Conservation (phyloP, 2,797 vertebrate genomes). For the Staurois parvus region DNA sequence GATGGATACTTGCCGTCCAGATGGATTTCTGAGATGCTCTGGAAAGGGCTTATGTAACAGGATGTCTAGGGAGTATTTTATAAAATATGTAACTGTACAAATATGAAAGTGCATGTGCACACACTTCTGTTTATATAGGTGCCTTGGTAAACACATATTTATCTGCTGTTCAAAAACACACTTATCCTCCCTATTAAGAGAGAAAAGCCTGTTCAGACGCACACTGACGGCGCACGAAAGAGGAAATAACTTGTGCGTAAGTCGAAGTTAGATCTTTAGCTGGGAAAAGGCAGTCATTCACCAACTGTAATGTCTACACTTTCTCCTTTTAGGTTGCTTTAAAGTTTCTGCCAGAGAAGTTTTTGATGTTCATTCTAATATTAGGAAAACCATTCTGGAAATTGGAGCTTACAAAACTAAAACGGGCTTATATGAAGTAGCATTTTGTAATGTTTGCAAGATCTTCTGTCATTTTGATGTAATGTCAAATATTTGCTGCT, state of each 20-base stretch:
- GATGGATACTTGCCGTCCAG: conserved; percentile 65
- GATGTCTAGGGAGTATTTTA: conserved; percentile 63
- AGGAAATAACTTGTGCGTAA: not conserved
- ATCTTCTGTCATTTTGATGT: not conserved
- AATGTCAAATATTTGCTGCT: conserved; percentile 10
- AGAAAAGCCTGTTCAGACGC: conserved; percentile 11
- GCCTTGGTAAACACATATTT: conserved; percentile 45
- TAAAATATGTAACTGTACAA: conserved; percentile 27
- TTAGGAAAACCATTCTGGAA: conserved; percentile 11
- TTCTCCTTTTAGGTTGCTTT: not conserved
- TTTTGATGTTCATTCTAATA: conserved; percentile 19
- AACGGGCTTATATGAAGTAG: not conserved
- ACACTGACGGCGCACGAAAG: not conserved
- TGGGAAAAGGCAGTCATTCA: conserved; percentile 18
- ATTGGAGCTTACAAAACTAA: not conserved
- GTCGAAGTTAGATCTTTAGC: not conserved
- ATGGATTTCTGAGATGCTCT: conserved; percentile 64
- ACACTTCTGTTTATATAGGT: conserved; percentile 37
- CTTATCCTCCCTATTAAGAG: conserved; percentile 40
- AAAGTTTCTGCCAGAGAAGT: not conserved
- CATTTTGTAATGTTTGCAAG: not conserved
- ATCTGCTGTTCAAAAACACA: conserved; percentile 11
- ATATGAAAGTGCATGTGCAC: conserved; percentile 39
- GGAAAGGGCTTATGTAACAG: conserved; percentile 67
- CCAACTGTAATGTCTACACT: not conserved